Conservation (phyloP, 2,113 vertebrate species). For the Hassar affinis region DNA sequence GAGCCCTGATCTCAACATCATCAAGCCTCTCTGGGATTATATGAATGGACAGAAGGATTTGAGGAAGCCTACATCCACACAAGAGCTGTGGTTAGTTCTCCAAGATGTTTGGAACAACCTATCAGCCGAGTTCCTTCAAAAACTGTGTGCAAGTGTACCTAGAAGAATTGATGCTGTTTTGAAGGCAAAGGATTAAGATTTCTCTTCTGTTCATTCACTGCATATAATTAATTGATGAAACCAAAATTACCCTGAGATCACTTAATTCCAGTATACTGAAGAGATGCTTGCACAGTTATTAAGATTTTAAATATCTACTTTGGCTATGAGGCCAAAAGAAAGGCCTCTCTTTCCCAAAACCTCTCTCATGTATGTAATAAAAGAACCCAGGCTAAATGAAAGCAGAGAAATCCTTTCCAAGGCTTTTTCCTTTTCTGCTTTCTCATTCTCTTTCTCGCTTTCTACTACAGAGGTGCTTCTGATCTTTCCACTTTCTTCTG, state of each 20-base stretch:
- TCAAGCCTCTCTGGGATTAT: too few relatives aligned
- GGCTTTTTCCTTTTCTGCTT: constrained; percentile 37
- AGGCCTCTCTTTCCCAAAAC: neutral
- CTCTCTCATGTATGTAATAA: constrained; percentile 25
- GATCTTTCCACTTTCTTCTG: constrained; percentile 50
- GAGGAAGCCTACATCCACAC: too few relatives aligned
- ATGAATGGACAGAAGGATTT: too few relatives aligned
- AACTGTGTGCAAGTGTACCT: too few relatives aligned
- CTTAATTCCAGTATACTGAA: neutral
- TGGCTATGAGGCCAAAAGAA: neutral
- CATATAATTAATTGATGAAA: neutral
- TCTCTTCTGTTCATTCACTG: too few relatives aligned
- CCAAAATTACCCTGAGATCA: neutral
- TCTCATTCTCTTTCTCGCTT: too few relatives aligned
- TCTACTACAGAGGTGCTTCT: constrained; percentile 54
- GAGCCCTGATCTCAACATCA: too few relatives aligned
- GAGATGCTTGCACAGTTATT: neutral
- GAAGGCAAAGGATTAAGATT: too few relatives aligned
- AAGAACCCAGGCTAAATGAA: neutral
- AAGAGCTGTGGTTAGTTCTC: too few relatives aligned
- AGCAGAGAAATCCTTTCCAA: constrained; percentile 13
- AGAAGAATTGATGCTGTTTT: too few relatives aligned
- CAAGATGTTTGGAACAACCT: too few relatives aligned
- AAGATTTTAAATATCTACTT: constrained; percentile 15
- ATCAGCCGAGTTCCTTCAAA: too few relatives aligned